Percentiles rank a stretch among this genome's conserved stretches.
Conservation (phyloP, 2,888 invertebrate species). For the Lasioglossum morio region DNA sequence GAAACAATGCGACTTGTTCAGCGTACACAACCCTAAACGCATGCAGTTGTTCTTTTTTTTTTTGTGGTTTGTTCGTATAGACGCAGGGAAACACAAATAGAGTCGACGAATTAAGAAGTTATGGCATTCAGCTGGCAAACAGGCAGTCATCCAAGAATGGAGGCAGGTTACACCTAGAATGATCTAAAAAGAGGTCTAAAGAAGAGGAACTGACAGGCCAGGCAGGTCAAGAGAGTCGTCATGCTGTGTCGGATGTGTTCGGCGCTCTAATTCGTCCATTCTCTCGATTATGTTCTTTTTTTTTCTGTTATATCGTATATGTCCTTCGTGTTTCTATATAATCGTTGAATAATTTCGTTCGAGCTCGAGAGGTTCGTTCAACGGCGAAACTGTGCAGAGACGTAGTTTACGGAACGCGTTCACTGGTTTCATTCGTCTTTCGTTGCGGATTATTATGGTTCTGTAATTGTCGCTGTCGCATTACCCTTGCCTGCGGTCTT, state of each 20-base stretch:
- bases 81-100: conserved; percentile 43
- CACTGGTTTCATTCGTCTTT: not conserved
- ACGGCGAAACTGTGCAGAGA: too few relatives aligned
- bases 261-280: not conserved
- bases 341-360: too few relatives aligned
- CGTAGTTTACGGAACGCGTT: too few relatives aligned
- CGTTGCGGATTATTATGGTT: not conserved
- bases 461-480: not conserved
- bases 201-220: conserved; percentile 57
- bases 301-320: too few relatives aligned
- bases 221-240: conserved; percentile 64
- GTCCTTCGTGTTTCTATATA: not conserved
- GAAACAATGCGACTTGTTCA: conserved; percentile 28
- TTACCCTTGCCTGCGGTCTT: not conserved
- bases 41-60: conserved; percentile 44
- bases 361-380: not conserved
- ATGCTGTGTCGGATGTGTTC: conserved; percentile 61
- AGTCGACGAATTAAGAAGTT: conserved; percentile 55
- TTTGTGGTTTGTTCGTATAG: conserved; percentile 8
- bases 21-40: conserved; percentile 43
- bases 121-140: conserved; percentile 63
- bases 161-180: conserved; percentile 75
- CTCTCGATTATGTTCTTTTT: not conserved
- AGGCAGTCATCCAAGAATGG: conserved; percentile 71
- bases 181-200: conserved; percentile 68